Evolutionary conservation across 2,113 vertebrate species (phyloP).

Genomic region (Stegostoma tigrinum): DNA sequence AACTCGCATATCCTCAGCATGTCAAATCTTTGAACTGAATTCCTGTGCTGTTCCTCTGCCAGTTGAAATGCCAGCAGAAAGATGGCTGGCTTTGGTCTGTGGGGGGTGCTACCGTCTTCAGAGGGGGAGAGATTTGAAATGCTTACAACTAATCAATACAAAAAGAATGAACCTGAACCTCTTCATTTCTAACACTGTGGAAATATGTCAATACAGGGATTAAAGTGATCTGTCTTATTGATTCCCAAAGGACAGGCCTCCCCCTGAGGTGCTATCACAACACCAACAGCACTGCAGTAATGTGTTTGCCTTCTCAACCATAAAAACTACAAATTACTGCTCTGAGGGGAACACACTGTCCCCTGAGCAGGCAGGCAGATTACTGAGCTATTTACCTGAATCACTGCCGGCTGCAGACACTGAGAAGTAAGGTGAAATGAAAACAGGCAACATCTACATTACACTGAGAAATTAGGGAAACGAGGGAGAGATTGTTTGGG

Average conservation of each 20-base stretch:
- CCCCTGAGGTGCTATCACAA: conserved; percentile 37
- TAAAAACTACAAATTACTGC: conserved; percentile 38
- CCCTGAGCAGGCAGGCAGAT: conserved; percentile 34
- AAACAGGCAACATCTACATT: conserved; percentile 9
- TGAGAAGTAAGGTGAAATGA: not conserved
- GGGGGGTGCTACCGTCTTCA: conserved; percentile 25
- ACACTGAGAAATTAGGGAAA: not conserved
- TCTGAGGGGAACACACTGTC: conserved; percentile 34
- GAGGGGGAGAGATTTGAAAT: conserved; percentile 35
- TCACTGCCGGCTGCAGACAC: conserved; percentile 29
- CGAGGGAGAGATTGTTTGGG: not conserved
- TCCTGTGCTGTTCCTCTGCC: conserved; percentile 20
- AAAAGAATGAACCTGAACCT: conserved; percentile 38
- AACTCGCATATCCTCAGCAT: conserved; percentile 25
- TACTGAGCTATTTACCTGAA: conserved; percentile 37
- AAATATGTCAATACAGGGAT: conserved; percentile 38
- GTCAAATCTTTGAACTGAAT: conserved; percentile 33
- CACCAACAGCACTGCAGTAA: conserved; percentile 35
- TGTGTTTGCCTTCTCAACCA: conserved; percentile 38
- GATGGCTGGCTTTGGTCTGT: conserved; percentile 19
- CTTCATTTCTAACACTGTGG: conserved; percentile 36
- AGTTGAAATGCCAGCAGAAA: conserved; percentile 2
- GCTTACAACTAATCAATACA: conserved; percentile 36
- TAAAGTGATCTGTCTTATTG: conserved; percentile 38
- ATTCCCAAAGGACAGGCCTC: conserved; percentile 36